These are phyloP conservation scores for Eurystomus glaucurus DNA, from an alignment of 2,797 vertebrate genomes.

Conservation along the genomic window DNA sequence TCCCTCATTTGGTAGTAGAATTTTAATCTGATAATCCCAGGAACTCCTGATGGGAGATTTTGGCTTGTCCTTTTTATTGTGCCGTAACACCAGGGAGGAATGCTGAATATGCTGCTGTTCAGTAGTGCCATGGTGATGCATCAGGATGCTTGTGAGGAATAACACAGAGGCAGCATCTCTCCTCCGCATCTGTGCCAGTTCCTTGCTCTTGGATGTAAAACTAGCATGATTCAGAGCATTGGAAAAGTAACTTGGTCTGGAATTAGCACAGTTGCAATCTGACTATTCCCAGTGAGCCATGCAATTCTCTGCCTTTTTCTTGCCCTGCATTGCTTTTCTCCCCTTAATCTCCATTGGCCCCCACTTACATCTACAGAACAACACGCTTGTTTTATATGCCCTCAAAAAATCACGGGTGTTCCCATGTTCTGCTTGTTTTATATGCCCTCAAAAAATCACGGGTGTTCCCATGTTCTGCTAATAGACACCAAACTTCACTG, in stretches of 20 bases:
- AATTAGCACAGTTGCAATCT: not conserved
- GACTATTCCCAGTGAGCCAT: not conserved
- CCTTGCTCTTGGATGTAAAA: not conserved
- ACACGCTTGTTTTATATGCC: not conserved
- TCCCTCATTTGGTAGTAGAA: not conserved
- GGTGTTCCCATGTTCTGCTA: not conserved
- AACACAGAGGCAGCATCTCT: rapidly evolving
- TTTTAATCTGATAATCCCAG: slow-evolving; percentile 27
- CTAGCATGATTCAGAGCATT: not conserved
- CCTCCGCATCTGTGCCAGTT: not conserved
- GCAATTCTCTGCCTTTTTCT: slow-evolving; percentile 48
- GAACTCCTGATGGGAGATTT: not conserved
- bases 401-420: not conserved
- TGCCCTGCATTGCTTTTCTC: not conserved
- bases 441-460: not conserved
- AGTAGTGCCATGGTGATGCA: not conserved
- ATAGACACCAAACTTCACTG: not conserved
- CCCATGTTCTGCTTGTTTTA: not conserved
- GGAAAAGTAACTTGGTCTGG: slow-evolving; percentile 16
- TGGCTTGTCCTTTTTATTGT: not conserved
- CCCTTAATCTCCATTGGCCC: not conserved
- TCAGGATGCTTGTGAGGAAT: not conserved
- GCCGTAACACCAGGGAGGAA: not conserved
- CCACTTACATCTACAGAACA: not conserved
- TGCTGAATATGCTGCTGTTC: not conserved